These are phyloP conservation scores for Triplophysa dalaica DNA, from an alignment of 2,113 vertebrate genomes.

Conservation along the genomic window DNA sequence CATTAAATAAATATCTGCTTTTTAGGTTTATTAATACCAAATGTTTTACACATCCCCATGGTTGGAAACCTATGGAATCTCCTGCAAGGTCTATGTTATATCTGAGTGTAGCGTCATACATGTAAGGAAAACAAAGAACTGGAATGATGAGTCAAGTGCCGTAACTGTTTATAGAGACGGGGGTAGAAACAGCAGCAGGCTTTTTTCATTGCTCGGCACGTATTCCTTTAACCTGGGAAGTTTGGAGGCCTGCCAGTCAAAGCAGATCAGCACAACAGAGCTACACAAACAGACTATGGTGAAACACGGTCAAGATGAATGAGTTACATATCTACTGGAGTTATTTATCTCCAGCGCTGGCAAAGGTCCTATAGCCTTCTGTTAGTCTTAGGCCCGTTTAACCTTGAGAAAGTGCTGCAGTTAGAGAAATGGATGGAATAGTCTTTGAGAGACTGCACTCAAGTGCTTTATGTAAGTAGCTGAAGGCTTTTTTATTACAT, in stretches of 20 bases:
- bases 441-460: conserved; percentile 15
- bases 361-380: conserved; percentile 63
- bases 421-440: conserved; percentile 57
- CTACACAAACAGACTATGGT: conserved; percentile 61
- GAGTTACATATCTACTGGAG: conserved; percentile 72
- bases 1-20: too few relatives aligned
- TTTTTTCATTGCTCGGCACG: conserved; percentile 30
- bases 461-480: conserved; percentile 8
- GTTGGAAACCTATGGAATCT: conserved; percentile 16
- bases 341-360: conserved; percentile 68
- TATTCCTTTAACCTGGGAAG: conserved; percentile 19
- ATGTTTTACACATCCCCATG: too few relatives aligned
- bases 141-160: conserved; percentile 47
- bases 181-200: conserved; percentile 25
- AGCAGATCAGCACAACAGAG: conserved; percentile 48
- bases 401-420: conserved; percentile 69
- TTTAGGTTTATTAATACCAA: too few relatives aligned
- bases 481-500: conserved; percentile 27
- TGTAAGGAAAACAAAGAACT: conserved; percentile 48
- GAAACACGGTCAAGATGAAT: conserved; percentile 70
- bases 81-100: conserved; percentile 32
- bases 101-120: conserved; percentile 33
- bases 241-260: conserved; percentile 60
- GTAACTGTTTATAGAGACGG: conserved; percentile 44
- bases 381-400: conserved; percentile 70